phyloP scores from a whole-genome alignment of 2,797 vertebrate genomes.

The Diplodus puntazzo region DNA sequence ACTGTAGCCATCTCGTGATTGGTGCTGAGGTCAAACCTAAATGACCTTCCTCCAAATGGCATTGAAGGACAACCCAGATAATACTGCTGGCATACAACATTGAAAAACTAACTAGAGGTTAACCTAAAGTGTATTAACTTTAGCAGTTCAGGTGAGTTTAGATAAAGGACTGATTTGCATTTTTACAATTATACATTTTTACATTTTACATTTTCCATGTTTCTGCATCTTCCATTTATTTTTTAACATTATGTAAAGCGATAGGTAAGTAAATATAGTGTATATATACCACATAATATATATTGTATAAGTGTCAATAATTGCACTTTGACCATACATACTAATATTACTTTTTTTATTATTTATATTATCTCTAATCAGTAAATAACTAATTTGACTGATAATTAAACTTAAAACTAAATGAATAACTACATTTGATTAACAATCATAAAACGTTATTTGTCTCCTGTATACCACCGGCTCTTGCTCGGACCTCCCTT shows the following conservation, averaged over 20 bases:
- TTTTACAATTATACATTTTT: background rate
- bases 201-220: background rate
- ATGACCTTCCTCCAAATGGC: slow-evolving; percentile 32
- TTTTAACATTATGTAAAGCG: background rate
- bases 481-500: too few relatives aligned
- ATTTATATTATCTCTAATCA: background rate
- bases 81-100: background rate
- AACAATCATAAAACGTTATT: too few relatives aligned
- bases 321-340: background rate
- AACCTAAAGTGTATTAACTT: too few relatives aligned
- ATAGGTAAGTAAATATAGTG: too few relatives aligned
- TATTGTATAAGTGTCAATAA: background rate
- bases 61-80: slow-evolving; percentile 7
- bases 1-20: slow-evolving; percentile 28
- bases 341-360: background rate
- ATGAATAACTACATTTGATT: too few relatives aligned
- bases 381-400: too few relatives aligned
- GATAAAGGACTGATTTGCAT: background rate
- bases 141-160: background rate
- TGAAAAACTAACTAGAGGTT: background rate
- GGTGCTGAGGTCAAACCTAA: slow-evolving; percentile 22
- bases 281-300: too few relatives aligned
- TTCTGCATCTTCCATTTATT: background rate
- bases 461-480: too few relatives aligned
- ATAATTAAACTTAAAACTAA: too few relatives aligned